Evolutionary conservation across 2,888 invertebrate species (phyloP).

Genomic region (Yponomeuta evonymella): DNA sequence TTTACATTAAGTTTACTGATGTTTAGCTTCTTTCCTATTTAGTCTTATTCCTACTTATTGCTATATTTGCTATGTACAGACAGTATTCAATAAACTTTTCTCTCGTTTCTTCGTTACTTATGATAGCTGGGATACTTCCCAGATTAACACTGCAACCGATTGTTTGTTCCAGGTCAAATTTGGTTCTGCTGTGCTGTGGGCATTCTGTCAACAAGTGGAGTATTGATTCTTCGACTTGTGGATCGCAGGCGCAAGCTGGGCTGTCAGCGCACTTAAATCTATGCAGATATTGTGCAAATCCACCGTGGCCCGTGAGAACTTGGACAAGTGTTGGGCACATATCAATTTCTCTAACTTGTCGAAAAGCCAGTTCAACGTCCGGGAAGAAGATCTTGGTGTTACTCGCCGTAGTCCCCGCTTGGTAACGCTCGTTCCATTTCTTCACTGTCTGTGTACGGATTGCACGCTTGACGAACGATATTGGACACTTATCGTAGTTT

Average conservation of each 20-base stretch:
- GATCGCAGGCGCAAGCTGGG: constrained; percentile 14
- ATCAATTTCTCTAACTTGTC: not conserved
- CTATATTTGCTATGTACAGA: too few species aligned
- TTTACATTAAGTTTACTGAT: too few species aligned
- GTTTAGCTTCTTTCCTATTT: too few species aligned
- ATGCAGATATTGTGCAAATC: constrained; percentile 19
- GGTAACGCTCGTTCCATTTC: constrained; percentile 16
- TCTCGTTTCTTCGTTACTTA: too few species aligned
- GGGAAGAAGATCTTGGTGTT: constrained; percentile 15
- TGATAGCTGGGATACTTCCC: too few species aligned
- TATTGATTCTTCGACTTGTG: not conserved
- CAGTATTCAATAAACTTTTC: too few species aligned
- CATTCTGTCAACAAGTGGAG: constrained; percentile 7
- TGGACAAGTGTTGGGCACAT: not conserved
- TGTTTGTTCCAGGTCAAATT: not conserved
- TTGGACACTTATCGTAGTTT: constrained; percentile 16
- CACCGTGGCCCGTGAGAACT: constrained; percentile 21
- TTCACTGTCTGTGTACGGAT: constrained; percentile 10
- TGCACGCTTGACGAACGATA: constrained; percentile 12
- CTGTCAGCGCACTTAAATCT: constrained; percentile 20
- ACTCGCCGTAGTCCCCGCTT: not conserved
- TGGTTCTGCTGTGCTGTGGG: not conserved
- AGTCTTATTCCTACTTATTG: too few species aligned
- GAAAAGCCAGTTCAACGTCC: constrained; percentile 3
- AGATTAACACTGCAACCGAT: too few species aligned